phyloP scores from a whole-genome alignment of 1,140 invertebrate species.

The Drosophila melanogaster region DNA sequence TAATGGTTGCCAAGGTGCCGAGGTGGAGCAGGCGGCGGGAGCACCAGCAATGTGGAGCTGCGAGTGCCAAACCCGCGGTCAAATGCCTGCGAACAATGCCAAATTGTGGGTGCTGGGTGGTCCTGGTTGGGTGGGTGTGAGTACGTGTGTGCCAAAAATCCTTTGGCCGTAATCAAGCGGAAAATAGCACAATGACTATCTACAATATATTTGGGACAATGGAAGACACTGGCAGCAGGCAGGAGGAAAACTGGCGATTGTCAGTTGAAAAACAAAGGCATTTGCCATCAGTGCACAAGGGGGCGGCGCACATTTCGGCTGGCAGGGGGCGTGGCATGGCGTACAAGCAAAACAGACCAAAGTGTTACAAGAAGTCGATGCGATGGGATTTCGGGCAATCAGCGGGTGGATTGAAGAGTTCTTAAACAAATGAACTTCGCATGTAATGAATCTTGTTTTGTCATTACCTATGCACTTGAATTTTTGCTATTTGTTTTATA shows the following conservation, averaged over 20 bases:
- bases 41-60: slow-evolving; percentile 31
- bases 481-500: no score
- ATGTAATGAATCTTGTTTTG: no score
- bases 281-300: slow-evolving; percentile 45
- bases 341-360: slow-evolving; percentile 79
- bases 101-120: neutral
- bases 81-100: slow-evolving; percentile 69
- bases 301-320: slow-evolving; percentile 2
- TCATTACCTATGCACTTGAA: no score
- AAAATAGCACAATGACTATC: slow-evolving; percentile 84
- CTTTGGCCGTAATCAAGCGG: slow-evolving; percentile 78
- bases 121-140: slow-evolving; percentile 11
- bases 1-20: slow-evolving; percentile 74
- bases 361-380: slow-evolving; percentile 74
- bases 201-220: slow-evolving; percentile 79
- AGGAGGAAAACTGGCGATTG: slow-evolving; percentile 62
- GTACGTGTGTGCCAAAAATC: slow-evolving; percentile 67
- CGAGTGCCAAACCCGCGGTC: slow-evolving; percentile 78
- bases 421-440: no score
- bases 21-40: slow-evolving; percentile 37
- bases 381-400: neutral
- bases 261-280: slow-evolving; percentile 73
- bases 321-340: slow-evolving; percentile 35
- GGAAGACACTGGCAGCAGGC: slow-evolving; percentile 36
- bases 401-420: slow-evolving; percentile 1